Evolutionary conservation across 2,797 vertebrate genomes (phyloP).

Genomic region (Leptoclinus maculatus): DNA sequence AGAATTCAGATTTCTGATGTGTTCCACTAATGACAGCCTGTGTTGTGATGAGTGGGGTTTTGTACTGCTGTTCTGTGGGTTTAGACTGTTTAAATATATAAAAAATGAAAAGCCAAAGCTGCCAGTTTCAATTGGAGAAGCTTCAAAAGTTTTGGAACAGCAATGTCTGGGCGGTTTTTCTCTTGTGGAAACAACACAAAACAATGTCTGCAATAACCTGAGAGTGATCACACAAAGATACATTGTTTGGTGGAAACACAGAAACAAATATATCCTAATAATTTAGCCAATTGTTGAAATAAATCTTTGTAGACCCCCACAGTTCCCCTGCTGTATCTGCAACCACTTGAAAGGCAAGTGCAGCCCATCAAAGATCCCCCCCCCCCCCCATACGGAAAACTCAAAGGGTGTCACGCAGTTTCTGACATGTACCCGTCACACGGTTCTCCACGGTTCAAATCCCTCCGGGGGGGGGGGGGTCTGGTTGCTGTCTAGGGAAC

Average conservation of each 20-base stretch:
- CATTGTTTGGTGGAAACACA: neutral
- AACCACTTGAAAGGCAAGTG: constrained; percentile 41
- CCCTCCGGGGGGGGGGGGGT: constrained; percentile 53
- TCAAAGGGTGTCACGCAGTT: constrained; percentile 58
- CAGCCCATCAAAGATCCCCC: constrained; percentile 55
- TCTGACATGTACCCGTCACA: constrained; percentile 64
- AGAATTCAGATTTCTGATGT: neutral
- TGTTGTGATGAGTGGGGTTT: neutral
- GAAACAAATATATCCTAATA: neutral
- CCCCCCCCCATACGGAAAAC: constrained; percentile 31
- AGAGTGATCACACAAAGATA: neutral
- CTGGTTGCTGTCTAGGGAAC: constrained; percentile 43
- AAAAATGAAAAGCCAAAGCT: neutral
- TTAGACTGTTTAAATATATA: neutral
- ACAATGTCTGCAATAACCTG: neutral
- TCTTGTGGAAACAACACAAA: neutral
- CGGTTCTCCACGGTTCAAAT: constrained; percentile 63
- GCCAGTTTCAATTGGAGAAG: neutral
- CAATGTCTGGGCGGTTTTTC: neutral
- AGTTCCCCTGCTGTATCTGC: constrained; percentile 24
- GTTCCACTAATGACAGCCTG: neutral
- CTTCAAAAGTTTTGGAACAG: neutral
- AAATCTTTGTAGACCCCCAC: neutral
- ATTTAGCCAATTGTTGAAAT: neutral
- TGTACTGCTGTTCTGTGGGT: neutral